Conservation (phyloP, 1,140 invertebrate species). For the Orchesella cincta region DNA sequence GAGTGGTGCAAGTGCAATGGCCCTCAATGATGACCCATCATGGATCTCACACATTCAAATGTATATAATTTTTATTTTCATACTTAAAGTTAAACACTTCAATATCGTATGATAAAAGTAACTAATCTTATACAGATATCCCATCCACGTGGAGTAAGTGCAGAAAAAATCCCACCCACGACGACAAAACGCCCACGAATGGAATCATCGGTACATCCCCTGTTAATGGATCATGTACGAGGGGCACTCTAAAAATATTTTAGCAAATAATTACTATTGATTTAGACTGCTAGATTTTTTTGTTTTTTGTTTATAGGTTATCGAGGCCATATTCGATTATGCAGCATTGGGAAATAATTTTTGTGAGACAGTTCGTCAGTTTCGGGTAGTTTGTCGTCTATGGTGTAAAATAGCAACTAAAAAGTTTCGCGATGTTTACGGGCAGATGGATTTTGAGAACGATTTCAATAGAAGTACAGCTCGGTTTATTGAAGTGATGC, state of each 20-base stretch:
- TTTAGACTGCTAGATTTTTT: neutral
- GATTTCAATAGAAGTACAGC: constrained; percentile 21
- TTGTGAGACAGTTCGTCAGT: constrained; percentile 13
- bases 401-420: neutral
- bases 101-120: neutral
- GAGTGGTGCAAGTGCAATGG: no score
- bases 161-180: neutral
- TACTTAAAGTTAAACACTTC: neutral
- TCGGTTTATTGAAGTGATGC: constrained; percentile 18
- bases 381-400: neutral
- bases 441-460: constrained; percentile 11
- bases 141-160: neutral
- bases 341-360: neutral
- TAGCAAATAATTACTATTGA: neutral
- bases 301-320: neutral
- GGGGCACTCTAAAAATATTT: no score
- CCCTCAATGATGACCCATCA: neutral
- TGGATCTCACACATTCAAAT: neutral
- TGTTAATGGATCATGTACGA: constrained; percentile 20
- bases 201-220: constrained; percentile 1
- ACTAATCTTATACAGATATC: neutral
- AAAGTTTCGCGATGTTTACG: neutral
- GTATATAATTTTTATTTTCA: neutral
- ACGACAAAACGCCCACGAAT: neutral
- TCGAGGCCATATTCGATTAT: constrained; percentile 4